A percentile compares a stretch with the other conserved stretches of the same genome.
phyloP scores from a whole-genome alignment of 2,113 vertebrate species.

The Jacana jacana region DNA sequence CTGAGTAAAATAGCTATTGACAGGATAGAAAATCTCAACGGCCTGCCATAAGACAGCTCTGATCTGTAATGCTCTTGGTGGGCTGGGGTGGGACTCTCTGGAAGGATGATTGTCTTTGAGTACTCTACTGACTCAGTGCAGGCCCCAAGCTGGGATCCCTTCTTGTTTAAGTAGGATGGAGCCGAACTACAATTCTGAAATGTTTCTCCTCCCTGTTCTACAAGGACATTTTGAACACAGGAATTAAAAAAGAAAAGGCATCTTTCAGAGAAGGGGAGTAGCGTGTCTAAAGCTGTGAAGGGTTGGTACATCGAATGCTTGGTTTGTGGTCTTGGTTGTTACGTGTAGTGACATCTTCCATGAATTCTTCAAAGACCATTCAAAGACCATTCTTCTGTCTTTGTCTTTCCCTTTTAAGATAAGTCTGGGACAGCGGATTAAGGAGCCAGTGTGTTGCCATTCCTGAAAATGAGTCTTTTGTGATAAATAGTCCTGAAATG shows the following conservation, averaged over 20 bases:
- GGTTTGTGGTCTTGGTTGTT: neutral
- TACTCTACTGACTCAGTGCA: neutral
- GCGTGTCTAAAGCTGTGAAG: neutral
- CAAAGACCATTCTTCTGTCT: no score
- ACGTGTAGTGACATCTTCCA: neutral
- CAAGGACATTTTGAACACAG: neutral
- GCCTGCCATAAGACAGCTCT: neutral
- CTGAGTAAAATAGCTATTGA: neutral
- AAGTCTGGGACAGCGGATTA: neutral
- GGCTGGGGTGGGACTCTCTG: neutral
- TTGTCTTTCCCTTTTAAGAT: slow-evolving; percentile 10
- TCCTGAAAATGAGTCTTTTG: neutral
- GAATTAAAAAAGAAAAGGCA: no score
- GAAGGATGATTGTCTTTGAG: neutral
- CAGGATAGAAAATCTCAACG: neutral
- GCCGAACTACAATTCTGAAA: neutral
- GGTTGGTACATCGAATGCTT: neutral
- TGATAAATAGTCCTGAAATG: neutral
- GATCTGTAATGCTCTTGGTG: neutral
- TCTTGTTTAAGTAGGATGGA: neutral
- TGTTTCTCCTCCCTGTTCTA: neutral
- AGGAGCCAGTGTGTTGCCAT: neutral
- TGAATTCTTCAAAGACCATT: no score
- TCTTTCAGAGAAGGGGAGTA: neutral
- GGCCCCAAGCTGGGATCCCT: neutral